Evolutionary conservation across 2,113 vertebrate species (phyloP), one percentile per base, ranked within the genome.

Genomic region (Plestiodon gilberti): DNA sequence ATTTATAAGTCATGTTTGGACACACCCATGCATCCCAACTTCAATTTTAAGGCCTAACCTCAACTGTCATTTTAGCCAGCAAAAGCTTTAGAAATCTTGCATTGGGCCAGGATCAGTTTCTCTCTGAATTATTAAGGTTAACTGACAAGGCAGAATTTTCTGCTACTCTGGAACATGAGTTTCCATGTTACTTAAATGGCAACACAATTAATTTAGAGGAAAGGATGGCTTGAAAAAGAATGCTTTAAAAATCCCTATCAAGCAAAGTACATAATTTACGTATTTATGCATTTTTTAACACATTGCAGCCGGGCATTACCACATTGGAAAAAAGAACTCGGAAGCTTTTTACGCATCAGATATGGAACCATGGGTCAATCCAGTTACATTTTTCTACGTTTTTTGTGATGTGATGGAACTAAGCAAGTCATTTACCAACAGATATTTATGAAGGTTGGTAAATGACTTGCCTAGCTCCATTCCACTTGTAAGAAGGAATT

Each of bases 91-190:
- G 76, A 52, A 8, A 81, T 91, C 79, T 82, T 35, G 83, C 67
- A 82, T 70, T 59, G 78, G 86, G 81, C n/a, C 35, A 87, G 78
- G 84, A 91, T 87, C 82, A 84, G 74, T 80, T 52, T 70, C 76
- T 86, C n/a, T 90, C 52, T 85, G 52, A 92, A 86, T 88, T 28
- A 91, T 89, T 92, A 88, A 92, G 91, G 85, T 90, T 87, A 91
- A 92, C 91, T 82, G 0, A 85, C 43, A 86, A 30, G 7, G 14
- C 85, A 88, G 59, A n/a, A n/a, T 48, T 67, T 59, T 89, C 75
- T 88, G 62, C 57, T 86, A 85, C 65, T 18, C 85, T 7, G 30
- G 40, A 83, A 76, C 61, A 38, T 33, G 30, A 65, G n/a, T 23
- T 76, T 77, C 43, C 83, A 65, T 52, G 73, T 76, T 64, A n/a